phyloP scores from a whole-genome alignment of 2,797 vertebrate genomes.

The Oryzias sinensis region DNA sequence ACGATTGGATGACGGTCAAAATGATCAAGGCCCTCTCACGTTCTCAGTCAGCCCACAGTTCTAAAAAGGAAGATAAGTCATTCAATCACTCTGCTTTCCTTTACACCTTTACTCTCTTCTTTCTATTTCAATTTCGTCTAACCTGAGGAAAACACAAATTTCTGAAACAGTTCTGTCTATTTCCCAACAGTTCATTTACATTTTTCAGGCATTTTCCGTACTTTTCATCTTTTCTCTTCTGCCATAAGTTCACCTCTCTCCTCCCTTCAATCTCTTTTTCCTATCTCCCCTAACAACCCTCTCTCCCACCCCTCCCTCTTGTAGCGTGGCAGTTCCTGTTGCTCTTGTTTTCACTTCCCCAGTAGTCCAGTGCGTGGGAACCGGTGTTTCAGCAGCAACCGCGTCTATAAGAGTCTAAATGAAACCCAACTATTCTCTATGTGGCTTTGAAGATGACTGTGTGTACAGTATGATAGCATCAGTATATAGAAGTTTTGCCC shows the following conservation, averaged over 20 bases:
- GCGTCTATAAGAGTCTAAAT: slow-evolving; percentile 42
- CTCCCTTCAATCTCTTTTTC: slow-evolving; percentile 4
- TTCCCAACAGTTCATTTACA: slow-evolving; percentile 2
- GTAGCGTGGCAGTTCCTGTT: slow-evolving; percentile 76
- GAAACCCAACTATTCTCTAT: slow-evolving; percentile 18
- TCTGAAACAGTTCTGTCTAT: slow-evolving; percentile 7
- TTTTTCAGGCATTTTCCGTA: slow-evolving; percentile 10
- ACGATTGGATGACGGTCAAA: slow-evolving; percentile 56
- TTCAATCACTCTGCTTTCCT: slow-evolving; percentile 55
- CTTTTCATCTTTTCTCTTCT: slow-evolving; percentile 31
- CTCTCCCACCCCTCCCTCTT: slow-evolving; percentile 60
- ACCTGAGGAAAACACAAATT: not conserved
- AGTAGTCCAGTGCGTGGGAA: slow-evolving; percentile 74
- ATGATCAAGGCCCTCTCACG: slow-evolving; percentile 70
- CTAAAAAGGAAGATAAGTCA: slow-evolving; percentile 69
- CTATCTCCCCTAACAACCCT: slow-evolving; percentile 13
- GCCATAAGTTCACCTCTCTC: slow-evolving; percentile 53
- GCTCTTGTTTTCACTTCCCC: slow-evolving; percentile 79
- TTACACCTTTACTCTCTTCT: slow-evolving; percentile 29
- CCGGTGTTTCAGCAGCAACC: slow-evolving; percentile 58
- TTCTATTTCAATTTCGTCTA: not conserved
- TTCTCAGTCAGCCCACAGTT: slow-evolving; percentile 69
- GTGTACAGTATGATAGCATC: slow-evolving; percentile 15
- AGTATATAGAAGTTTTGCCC: slow-evolving; percentile 8
- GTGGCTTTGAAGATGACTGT: slow-evolving; percentile 29